Percentiles rank a stretch among this genome's conserved stretches.
Evolutionary conservation across 2,113 vertebrate species (phyloP).

Genomic region (Acanthochromis polyacanthus): DNA sequence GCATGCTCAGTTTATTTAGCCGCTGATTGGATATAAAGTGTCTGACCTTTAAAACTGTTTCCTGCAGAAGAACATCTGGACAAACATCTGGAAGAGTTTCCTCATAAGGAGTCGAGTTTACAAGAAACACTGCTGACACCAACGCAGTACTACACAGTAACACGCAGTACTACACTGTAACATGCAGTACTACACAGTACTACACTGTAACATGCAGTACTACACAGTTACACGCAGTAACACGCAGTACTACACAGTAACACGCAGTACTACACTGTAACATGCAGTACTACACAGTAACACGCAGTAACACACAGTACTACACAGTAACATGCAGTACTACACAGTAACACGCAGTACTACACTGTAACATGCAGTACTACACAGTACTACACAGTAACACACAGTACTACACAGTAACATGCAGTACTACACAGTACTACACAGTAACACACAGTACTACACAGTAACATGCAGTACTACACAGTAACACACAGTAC

Average conservation of each 20-base stretch:
- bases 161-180: conserved; percentile 3
- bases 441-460: too few relatives aligned
- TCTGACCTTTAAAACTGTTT: background rate
- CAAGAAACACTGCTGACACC: conserved; percentile 59
- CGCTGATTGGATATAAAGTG: background rate
- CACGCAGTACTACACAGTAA: too few relatives aligned
- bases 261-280: background rate
- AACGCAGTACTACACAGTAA: background rate
- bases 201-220: background rate
- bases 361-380: too few relatives aligned
- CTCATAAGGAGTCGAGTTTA: conserved; percentile 53
- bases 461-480: too few relatives aligned
- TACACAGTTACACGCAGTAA: background rate
- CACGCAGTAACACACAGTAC: too few relatives aligned
- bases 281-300: background rate
- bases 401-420: too few relatives aligned
- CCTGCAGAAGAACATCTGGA: conserved; percentile 60
- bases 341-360: too few relatives aligned
- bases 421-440: too few relatives aligned
- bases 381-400: too few relatives aligned
- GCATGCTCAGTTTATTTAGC: background rate
- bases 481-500: too few relatives aligned
- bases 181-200: background rate
- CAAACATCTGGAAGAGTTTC: conserved; percentile 60
- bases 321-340: background rate